A percentile compares a stretch with the other conserved stretches of the same genome.
phyloP scores from a whole-genome alignment of 2,888 invertebrate genomes.

The Phytoseiulus persimilis region DNA sequence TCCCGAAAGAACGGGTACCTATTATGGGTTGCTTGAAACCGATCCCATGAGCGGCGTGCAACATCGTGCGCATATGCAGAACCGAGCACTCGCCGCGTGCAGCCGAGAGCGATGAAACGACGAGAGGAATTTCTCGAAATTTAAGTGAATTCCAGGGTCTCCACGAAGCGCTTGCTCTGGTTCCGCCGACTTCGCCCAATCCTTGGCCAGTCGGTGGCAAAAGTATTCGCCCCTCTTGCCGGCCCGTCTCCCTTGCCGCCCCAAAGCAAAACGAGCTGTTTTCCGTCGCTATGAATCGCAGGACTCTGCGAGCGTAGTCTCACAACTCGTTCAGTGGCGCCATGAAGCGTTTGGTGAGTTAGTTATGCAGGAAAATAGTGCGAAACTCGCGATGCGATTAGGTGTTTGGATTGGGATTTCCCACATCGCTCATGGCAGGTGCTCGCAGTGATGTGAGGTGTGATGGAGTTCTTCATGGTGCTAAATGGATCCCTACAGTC shows the following conservation, averaged over 20 bases:
- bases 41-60: too few relatives aligned
- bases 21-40: too few relatives aligned
- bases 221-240: background rate
- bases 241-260: background rate
- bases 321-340: background rate
- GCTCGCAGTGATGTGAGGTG: too few relatives aligned
- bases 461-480: too few relatives aligned
- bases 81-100: background rate
- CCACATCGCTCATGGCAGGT: too few relatives aligned
- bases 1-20: too few relatives aligned
- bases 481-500: too few relatives aligned
- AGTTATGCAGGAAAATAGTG: background rate
- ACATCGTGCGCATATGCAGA: too few relatives aligned
- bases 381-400: background rate
- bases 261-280: background rate
- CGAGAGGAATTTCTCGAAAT: background rate
- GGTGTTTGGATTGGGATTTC: background rate
- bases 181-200: background rate
- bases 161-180: background rate
- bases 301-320: background rate
- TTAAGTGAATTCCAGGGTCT: background rate
- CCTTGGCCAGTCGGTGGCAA: background rate
- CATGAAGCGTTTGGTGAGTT: conserved; percentile 5
- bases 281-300: background rate
- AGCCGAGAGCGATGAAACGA: background rate